A percentile compares a stretch with the other conserved stretches of the same genome.
phyloP scores from a whole-genome alignment of 1,140 invertebrate genomes.

The Rhyacophila brunnea region DNA sequence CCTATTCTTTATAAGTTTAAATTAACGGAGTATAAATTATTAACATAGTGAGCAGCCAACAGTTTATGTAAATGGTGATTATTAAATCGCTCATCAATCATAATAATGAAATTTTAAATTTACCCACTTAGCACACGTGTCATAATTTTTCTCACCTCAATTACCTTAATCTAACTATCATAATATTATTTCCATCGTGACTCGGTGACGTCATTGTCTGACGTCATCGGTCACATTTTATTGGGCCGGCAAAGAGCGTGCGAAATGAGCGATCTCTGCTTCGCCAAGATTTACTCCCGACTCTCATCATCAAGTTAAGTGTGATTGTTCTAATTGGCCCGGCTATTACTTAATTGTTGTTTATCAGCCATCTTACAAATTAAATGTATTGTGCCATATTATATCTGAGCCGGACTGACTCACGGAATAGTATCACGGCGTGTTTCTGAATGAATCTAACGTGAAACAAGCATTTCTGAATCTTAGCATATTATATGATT shows the following conservation, averaged over 20 bases:
- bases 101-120: no score
- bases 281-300: constrained; percentile 33
- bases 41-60: no score
- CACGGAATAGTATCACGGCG: no score
- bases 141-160: constrained; percentile 32
- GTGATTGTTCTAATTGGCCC: constrained; percentile 36
- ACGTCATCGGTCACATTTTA: constrained; percentile 9
- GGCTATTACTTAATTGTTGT: constrained; percentile 34
- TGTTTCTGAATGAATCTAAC: no score
- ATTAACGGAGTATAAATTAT: no score
- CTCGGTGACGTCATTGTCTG: constrained; percentile 22
- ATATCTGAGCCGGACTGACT: constrained; percentile 3
- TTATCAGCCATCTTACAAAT: constrained; percentile 32
- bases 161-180: constrained; percentile 4
- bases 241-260: constrained; percentile 30
- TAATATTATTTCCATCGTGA: background rate
- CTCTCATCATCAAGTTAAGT: constrained; percentile 33
- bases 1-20: no score
- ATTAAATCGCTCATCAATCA: no score
- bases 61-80: no score
- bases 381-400: constrained; percentile 29
- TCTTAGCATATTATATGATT: no score
- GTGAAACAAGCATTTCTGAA: no score
- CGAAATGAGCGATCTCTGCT: constrained; percentile 34
- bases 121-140: no score